Base-by-base conservation (phyloP, 1,140 invertebrate genomes). In the Scaptomyza graminum region DNA sequence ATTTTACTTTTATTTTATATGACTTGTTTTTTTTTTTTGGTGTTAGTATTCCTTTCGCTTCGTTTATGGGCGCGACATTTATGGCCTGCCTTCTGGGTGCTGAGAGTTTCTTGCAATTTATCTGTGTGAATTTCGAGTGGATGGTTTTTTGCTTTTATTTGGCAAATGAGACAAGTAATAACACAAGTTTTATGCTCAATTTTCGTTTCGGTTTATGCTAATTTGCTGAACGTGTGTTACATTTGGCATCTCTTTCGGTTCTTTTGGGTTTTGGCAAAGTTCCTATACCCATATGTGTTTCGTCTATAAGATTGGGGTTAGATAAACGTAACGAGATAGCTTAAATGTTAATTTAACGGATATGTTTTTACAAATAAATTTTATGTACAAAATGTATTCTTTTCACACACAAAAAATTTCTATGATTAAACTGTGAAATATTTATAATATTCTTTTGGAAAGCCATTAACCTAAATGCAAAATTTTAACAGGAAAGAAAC, bases 161-260 rank as follows among this genome's bases (percentile, higher is more conserved):
- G 49, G 39, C 65, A 63, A 62, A 62, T 70, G 44, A 80, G 57
- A 60, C 64, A 57, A 47, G 79, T 49, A 82, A 82, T 83, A 79
- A 79, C 65, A 83, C 64, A 75, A 84, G 67, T 84, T 84, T 83
- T 76, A 83, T 83, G 67, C 47, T 49, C 80, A 72, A 83, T 83
- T 83, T 70, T 64, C 61, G 50, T 47, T 72, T 83, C 15, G 2
- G 46, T n/a, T 71, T 52, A 70, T 64, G 75, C 52, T 55, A 65
- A 69, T 76, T 79, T 76, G 62, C 55, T 39, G 61, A 84, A 73
- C 73, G 76, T 84, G 76, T 82, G 76, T 84, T 65, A 84, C 65
- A 79, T 84, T 84, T 84, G 51, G 65, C 74, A 55, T 34, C 22
- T 31, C 3, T 34, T 60, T n/a, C 31, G 12, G 18, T 22, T 28